These are phyloP conservation scores for Pecten maximus DNA, from an alignment of 2,888 invertebrate genomes.

Conservation along the genomic window DNA sequence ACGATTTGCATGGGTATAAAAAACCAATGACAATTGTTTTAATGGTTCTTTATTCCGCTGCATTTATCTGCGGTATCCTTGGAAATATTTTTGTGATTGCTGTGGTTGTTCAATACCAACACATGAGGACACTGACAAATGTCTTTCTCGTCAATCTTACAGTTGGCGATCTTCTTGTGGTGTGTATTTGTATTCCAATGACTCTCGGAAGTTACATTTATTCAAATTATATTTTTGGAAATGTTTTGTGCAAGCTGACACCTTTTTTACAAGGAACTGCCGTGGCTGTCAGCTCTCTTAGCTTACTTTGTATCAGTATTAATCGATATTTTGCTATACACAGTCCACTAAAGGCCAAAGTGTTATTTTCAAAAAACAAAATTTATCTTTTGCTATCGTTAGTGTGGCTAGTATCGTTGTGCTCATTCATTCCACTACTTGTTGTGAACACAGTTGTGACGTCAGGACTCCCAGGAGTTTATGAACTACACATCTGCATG, in stretches of 20 bases:
- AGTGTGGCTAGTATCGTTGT: slow-evolving; percentile 70
- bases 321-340: slow-evolving; percentile 72
- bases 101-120: slow-evolving; percentile 69
- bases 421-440: slow-evolving; percentile 69
- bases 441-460: slow-evolving; percentile 66
- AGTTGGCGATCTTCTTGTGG: slow-evolving; percentile 73
- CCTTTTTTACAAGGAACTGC: slow-evolving; percentile 73
- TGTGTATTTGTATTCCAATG: slow-evolving; percentile 72
- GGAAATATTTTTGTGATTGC: slow-evolving; percentile 74
- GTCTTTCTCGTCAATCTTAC: slow-evolving; percentile 74
- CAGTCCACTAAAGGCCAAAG: slow-evolving; percentile 69
- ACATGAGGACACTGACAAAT: slow-evolving; percentile 74
- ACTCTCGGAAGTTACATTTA: slow-evolving; percentile 72
- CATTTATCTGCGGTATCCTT: slow-evolving; percentile 68
- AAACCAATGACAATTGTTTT: slow-evolving; percentile 60
- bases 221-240: slow-evolving; percentile 70
- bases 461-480: slow-evolving; percentile 60
- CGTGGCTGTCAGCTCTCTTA: slow-evolving; percentile 72
- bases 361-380: slow-evolving; percentile 65
- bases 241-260: slow-evolving; percentile 69
- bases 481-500: slow-evolving; percentile 64
- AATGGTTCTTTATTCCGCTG: slow-evolving; percentile 66
- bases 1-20: neutral
- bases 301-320: slow-evolving; percentile 71
- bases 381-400: slow-evolving; percentile 65